phyloP scores from a whole-genome alignment of 2,113 vertebrate genomes.

The Chaetura pelagica region DNA sequence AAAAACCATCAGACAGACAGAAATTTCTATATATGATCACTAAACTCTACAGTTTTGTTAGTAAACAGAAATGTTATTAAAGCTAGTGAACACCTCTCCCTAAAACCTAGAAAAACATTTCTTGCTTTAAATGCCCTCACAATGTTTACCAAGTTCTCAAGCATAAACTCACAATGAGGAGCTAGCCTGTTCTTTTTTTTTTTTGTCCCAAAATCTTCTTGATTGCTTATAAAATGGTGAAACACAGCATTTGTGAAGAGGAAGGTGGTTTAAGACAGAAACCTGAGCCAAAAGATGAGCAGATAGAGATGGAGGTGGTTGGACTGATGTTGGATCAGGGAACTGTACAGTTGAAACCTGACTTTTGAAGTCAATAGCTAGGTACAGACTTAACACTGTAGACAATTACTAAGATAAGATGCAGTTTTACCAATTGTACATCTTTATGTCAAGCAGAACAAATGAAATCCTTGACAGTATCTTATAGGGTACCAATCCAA shows the following conservation, averaged over 20 bases:
- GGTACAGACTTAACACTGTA: slow-evolving; percentile 25
- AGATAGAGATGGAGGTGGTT: background rate
- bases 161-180: background rate
- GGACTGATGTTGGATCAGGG: background rate
- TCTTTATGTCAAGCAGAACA: slow-evolving; percentile 69
- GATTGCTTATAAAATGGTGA: background rate
- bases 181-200: background rate
- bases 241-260: background rate
- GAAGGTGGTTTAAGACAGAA: background rate
- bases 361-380: slow-evolving; percentile 68
- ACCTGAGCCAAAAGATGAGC: background rate
- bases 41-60: background rate
- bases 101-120: background rate
- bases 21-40: background rate
- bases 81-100: background rate
- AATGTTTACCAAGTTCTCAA: background rate
- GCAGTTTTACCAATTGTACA: slow-evolving; percentile 64
- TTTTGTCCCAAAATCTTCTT: background rate
- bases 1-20: background rate
- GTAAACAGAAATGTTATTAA: background rate
- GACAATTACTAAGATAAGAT: slow-evolving; percentile 71
- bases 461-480: slow-evolving; percentile 65
- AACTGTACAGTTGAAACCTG: background rate
- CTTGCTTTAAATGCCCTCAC: background rate
- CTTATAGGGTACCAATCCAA: slow-evolving; percentile 66